These are phyloP conservation scores for Amblyjoppa fuscipennis DNA, from an alignment of 2,888 invertebrate genomes.

Conservation along the genomic window DNA sequence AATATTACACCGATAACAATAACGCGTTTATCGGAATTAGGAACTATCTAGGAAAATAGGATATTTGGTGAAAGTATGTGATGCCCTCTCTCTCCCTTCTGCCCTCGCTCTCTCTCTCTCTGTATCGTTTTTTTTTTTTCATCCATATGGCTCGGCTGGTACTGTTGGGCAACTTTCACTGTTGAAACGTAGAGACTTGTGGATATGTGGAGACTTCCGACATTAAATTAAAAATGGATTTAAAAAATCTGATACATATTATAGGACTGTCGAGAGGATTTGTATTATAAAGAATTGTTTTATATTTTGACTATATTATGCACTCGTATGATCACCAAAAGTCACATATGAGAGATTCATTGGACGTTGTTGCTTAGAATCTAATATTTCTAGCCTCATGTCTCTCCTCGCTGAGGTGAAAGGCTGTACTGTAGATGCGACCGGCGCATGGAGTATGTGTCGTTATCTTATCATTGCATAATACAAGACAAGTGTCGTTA, in stretches of 20 bases:
- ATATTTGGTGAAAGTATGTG: neutral
- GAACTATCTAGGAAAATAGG: neutral
- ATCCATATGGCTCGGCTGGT: neutral
- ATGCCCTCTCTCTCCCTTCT: neutral
- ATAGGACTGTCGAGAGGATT: neutral
- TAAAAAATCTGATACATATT: neutral
- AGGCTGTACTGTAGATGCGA: neutral
- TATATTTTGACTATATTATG: neutral
- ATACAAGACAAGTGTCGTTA: neutral
- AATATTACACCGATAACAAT: neutral
- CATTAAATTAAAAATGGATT: neutral
- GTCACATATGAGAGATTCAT: neutral
- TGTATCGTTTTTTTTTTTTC: neutral
- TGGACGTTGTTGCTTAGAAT: neutral
- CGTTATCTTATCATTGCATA: neutral
- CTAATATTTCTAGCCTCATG: neutral
- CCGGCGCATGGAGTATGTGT: neutral
- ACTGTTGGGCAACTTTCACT: slow-evolving; percentile 6
- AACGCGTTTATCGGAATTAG: neutral
- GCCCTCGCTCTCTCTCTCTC: neutral
- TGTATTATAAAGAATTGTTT: neutral
- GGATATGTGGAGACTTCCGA: neutral
- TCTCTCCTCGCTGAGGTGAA: neutral
- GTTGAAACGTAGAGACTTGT: neutral
- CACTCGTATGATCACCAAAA: neutral